Percentiles rank a stretch among this genome's conserved stretches.
Conservation (phyloP, 2,797 vertebrate genomes). For the Yasuhikotakia modesta region DNA sequence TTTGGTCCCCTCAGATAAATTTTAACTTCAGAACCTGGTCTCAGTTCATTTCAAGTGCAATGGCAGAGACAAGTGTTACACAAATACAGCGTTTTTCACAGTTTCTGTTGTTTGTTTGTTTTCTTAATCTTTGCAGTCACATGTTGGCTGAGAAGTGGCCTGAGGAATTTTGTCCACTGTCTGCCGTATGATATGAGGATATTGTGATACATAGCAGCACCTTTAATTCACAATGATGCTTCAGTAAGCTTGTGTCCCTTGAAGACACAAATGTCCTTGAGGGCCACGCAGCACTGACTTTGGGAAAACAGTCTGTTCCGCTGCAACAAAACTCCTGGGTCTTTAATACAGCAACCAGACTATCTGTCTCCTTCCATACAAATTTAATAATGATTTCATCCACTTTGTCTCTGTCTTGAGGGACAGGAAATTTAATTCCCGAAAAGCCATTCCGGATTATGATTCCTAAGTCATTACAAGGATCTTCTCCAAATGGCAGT, state of each 20-base stretch:
- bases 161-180: constrained; percentile 3
- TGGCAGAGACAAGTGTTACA: background rate
- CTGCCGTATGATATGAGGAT: constrained; percentile 10
- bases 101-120: background rate
- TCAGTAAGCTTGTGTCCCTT: constrained; percentile 19
- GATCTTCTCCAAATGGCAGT: constrained; percentile 39
- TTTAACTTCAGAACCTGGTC: constrained; percentile 6
- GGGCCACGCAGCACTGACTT: background rate
- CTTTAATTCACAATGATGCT: constrained; percentile 4
- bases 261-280: constrained; percentile 26
- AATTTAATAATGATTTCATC: constrained; percentile 64
- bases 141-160: background rate
- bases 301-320: background rate
- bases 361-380: constrained; percentile 56
- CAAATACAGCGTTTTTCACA: background rate
- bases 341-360: constrained; percentile 50
- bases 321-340: constrained; percentile 19
- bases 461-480: constrained; percentile 42
- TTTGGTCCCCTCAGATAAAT: constrained; percentile 12
- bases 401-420: constrained; percentile 59
- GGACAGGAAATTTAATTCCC: constrained; percentile 58
- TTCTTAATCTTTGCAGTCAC: background rate
- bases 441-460: constrained; percentile 61
- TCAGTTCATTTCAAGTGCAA: background rate
- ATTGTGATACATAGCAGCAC: background rate